These are phyloP conservation scores for Chloromyia formosa DNA, from an alignment of 2,888 invertebrate species.

Conservation along the genomic window DNA sequence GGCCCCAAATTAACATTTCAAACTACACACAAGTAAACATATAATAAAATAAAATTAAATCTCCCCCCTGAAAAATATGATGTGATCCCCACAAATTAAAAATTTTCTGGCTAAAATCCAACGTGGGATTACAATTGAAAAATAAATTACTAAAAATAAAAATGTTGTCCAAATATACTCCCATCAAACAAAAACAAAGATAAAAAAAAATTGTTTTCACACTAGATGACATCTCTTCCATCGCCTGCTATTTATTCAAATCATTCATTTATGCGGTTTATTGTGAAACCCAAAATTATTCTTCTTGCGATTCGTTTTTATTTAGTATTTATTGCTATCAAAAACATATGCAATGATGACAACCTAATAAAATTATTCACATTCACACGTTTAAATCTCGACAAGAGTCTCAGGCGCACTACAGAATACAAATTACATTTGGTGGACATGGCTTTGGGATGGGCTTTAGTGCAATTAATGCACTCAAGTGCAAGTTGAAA, in stretches of 20 bases:
- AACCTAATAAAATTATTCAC: neutral
- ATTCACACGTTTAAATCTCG: neutral
- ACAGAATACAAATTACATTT: neutral
- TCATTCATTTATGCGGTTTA: neutral
- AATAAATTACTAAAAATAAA: too few species aligned
- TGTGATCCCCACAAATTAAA: too few species aligned
- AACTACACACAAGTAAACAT: too few species aligned
- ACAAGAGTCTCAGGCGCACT: neutral
- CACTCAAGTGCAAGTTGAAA: constrained; percentile 1
- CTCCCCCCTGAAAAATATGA: too few species aligned
- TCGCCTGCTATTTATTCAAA: neutral
- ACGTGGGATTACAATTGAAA: too few species aligned
- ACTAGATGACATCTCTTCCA: neutral
- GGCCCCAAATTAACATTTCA: too few species aligned
- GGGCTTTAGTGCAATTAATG: neutral
- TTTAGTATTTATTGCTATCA: too few species aligned
- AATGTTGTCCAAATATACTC: too few species aligned
- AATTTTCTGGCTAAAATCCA: too few species aligned
- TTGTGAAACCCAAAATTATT: neutral
- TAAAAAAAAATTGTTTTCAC: neutral
- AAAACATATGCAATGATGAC: neutral
- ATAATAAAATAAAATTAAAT: too few species aligned
- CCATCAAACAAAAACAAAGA: neutral
- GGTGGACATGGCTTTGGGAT: neutral
- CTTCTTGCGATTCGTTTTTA: neutral